Conservation (phyloP, 1,140 invertebrate genomes). For the Elymnias hypermnestra region DNA sequence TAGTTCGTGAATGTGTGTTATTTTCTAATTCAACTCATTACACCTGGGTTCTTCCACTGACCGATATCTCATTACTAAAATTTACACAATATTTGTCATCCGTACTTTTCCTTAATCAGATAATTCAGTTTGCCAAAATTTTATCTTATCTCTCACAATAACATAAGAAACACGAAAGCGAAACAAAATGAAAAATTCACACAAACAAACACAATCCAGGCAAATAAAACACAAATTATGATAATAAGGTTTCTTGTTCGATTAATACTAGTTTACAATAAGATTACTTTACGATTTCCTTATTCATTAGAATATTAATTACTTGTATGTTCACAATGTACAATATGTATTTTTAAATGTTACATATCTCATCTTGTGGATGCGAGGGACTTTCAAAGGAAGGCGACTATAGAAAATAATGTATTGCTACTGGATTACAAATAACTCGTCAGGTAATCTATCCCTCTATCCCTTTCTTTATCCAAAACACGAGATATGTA, state of each 20-base stretch:
- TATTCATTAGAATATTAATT: slow-evolving; percentile 60
- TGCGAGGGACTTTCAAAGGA: neutral
- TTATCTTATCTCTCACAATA: too few relatives aligned
- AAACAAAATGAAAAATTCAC: too few relatives aligned
- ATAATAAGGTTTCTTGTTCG: slow-evolving; percentile 75
- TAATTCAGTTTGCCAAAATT: too few relatives aligned
- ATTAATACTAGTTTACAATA: slow-evolving; percentile 73
- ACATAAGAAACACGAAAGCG: too few relatives aligned
- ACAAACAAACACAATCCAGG: neutral
- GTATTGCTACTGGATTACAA: neutral
- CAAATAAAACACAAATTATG: slow-evolving; percentile 70
- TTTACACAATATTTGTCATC: too few relatives aligned
- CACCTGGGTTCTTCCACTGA: too few relatives aligned
- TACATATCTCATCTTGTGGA: neutral
- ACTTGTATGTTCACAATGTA: slow-evolving; percentile 74
- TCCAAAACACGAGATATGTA: too few relatives aligned
- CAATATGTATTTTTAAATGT: slow-evolving; percentile 43
- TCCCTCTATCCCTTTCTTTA: too few relatives aligned
- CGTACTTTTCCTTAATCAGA: too few relatives aligned
- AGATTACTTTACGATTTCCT: slow-evolving; percentile 68
- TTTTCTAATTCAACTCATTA: too few relatives aligned
- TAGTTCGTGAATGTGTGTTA: too few relatives aligned
- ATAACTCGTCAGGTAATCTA: neutral
- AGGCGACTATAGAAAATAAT: neutral
- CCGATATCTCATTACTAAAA: too few relatives aligned